These are phyloP conservation scores for Pristionchus pacificus DNA, from an alignment of 1,140 invertebrate species.

Conservation along the genomic window DNA sequence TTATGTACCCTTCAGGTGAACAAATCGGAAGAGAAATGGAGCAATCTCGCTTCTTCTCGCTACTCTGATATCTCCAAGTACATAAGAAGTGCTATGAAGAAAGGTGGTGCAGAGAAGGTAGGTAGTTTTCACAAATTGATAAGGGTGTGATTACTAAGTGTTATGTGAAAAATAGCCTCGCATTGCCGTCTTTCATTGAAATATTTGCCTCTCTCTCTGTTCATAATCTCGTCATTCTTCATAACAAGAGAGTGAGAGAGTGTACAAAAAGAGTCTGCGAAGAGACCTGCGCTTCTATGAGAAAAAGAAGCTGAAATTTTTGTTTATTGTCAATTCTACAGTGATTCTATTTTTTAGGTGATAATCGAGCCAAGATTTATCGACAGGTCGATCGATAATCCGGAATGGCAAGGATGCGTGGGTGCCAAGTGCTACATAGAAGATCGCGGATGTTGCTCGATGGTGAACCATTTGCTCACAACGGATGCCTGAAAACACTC, in stretches of 20 bases:
- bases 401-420: conserved; percentile 11
- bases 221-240: too few species aligned
- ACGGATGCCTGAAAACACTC: too few species aligned
- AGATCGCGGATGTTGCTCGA: conserved; percentile 13
- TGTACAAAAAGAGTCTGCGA: too few species aligned
- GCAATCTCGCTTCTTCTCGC: background rate
- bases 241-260: too few species aligned
- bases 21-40: background rate
- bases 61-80: conserved; percentile 11
- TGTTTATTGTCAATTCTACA: too few species aligned
- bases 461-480: too few species aligned
- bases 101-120: conserved; percentile 15
- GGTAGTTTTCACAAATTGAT: background rate
- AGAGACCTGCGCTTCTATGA: too few species aligned
- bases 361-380: conserved; percentile 7
- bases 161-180: too few species aligned
- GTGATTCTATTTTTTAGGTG: conserved; percentile 6
- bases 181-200: too few species aligned
- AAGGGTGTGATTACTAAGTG: too few species aligned
- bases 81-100: conserved; percentile 10
- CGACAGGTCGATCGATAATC: background rate
- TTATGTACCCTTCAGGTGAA: conserved; percentile 9
- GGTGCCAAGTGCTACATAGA: conserved; percentile 3
- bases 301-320: too few species aligned
- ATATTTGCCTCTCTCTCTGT: too few species aligned